Evolutionary conservation across 2,113 vertebrate genomes (phyloP).

Genomic region (Phylloscopus trochiloides): DNA sequence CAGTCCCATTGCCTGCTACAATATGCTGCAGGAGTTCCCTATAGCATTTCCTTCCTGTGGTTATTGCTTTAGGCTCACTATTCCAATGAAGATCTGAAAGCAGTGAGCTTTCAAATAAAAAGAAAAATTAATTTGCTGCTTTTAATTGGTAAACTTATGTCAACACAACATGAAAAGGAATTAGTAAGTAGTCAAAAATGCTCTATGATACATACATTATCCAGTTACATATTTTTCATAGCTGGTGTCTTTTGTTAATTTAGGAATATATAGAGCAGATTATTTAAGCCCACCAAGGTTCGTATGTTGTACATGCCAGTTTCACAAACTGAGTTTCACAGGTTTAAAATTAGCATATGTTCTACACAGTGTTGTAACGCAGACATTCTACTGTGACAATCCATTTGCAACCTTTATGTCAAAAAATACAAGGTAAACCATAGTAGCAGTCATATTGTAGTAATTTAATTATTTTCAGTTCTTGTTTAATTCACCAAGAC

Average conservation of each 20-base stretch:
- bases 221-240: background rate
- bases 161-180: slow-evolving; percentile 23
- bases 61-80: background rate
- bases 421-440: background rate
- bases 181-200: background rate
- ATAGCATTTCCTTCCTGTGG: background rate
- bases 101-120: background rate
- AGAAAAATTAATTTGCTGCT: background rate
- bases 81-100: slow-evolving; percentile 7
- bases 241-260: background rate
- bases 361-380: background rate
- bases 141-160: slow-evolving; percentile 19
- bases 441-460: background rate
- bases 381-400: background rate
- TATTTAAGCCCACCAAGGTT: background rate
- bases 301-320: background rate
- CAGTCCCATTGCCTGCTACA: background rate
- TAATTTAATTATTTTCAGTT: slow-evolving; percentile 48
- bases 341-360: background rate
- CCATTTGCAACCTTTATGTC: background rate
- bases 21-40: background rate
- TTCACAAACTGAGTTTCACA: background rate
- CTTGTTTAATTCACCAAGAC: slow-evolving; percentile 32
- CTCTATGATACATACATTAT: background rate
- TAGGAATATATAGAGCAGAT: background rate